These are phyloP conservation scores for Orcinus orca DNA, from an alignment of 2,113 vertebrate genomes.

Conservation along the genomic window DNA sequence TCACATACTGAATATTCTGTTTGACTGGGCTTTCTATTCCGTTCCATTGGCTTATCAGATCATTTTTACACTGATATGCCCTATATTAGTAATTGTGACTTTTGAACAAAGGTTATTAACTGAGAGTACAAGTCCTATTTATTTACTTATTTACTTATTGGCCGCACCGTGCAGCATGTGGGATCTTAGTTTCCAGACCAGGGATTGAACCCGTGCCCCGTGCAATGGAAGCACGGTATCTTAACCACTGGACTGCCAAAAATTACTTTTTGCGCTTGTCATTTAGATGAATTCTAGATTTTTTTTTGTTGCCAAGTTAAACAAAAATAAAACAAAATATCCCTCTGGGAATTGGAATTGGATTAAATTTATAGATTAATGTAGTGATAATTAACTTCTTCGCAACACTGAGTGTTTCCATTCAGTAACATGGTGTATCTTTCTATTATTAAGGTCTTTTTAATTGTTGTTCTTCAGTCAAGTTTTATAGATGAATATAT, in stretches of 20 bases:
- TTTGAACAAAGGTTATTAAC: neutral
- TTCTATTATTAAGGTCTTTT: neutral
- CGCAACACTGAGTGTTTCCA: neutral
- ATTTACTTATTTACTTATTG: neutral
- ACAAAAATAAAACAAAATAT: neutral
- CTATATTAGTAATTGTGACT: neutral
- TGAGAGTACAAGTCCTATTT: neutral
- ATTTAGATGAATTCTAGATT: neutral
- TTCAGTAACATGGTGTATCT: neutral
- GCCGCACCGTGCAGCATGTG: neutral
- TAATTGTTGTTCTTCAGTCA: neutral
- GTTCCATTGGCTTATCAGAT: neutral
- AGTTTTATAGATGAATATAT: neutral
- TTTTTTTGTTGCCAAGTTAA: neutral
- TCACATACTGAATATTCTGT: neutral
- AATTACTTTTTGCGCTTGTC: neutral
- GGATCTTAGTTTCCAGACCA: neutral
- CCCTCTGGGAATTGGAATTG: neutral
- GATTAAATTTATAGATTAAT: neutral
- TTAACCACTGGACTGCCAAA: neutral
- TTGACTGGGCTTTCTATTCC: neutral
- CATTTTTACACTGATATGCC: neutral
- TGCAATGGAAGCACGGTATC: neutral
- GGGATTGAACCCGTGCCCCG: neutral
- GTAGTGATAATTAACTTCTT: neutral